Conservation (phyloP, 2,888 invertebrate genomes). For the Eilema caniola region DNA sequence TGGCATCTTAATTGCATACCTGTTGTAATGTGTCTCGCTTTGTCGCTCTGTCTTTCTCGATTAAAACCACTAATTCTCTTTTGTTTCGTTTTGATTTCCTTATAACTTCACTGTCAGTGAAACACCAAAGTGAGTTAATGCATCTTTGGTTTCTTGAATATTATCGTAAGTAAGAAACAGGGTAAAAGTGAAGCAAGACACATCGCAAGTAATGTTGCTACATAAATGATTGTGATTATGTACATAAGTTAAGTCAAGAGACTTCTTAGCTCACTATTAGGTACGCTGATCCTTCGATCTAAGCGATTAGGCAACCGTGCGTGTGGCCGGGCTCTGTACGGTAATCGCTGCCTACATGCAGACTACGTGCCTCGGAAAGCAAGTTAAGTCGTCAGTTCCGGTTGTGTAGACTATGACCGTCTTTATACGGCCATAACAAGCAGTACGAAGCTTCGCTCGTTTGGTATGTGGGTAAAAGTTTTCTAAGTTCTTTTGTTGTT, state of each 20-base stretch:
- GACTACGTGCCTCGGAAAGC: conserved; percentile 18
- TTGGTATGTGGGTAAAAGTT: conserved; percentile 4
- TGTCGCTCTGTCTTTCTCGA: not conserved
- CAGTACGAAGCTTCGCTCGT: not conserved
- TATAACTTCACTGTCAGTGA: no score
- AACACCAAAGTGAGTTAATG: not conserved
- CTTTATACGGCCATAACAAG: conserved; percentile 10
- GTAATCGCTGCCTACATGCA: conserved; percentile 21
- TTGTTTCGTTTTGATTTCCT: not conserved
- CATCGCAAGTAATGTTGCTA: not conserved
- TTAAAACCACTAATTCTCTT: not conserved
- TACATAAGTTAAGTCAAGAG: conserved; percentile 3
- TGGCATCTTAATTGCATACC: conserved; percentile 2
- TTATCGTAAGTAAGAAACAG: not conserved
- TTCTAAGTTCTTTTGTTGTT: conserved; percentile 5
- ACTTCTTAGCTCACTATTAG: conserved; percentile 7
- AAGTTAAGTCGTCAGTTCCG: conserved; percentile 23
- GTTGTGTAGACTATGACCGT: conserved; percentile 10
- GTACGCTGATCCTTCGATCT: conserved; percentile 26
- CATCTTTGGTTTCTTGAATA: not conserved
- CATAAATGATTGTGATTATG: conserved; percentile 16
- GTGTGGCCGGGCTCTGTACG: conserved; percentile 18
- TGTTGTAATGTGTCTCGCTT: not conserved
- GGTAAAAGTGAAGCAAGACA: not conserved
- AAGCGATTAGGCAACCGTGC: conserved; percentile 24